Percentiles rank a stretch among this genome's conserved stretches.
Evolutionary conservation across 1,140 invertebrate genomes (phyloP).

Genomic region (Centruroides sculpturatus): DNA sequence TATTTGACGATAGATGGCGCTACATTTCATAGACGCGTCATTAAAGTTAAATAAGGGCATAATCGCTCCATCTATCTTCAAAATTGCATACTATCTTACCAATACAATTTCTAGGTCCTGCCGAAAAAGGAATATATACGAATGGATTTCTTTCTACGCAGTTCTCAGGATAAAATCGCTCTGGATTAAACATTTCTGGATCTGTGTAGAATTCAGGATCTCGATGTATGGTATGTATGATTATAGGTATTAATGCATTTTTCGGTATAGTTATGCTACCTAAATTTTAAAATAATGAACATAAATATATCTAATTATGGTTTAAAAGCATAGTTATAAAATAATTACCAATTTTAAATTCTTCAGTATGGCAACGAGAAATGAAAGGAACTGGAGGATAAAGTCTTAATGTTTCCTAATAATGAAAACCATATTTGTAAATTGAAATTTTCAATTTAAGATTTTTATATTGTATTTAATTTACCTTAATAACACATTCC

Average conservation of each 20-base stretch:
- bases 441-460: conserved; percentile 15
- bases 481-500: conserved; percentile 52
- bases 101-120: conserved; percentile 31
- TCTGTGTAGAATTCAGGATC: conserved; percentile 30
- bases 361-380: conserved; percentile 31
- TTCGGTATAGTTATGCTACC: conserved; percentile 26
- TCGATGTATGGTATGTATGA: conserved; percentile 9
- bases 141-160: conserved; percentile 32
- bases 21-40: too few relatives aligned
- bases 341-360: too few relatives aligned
- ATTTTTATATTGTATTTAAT: conserved; percentile 43
- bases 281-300: conserved; percentile 20
- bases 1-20: not conserved
- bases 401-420: conserved; percentile 40
- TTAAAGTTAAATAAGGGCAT: too few relatives aligned
- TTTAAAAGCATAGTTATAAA: conserved; percentile 27
- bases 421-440: not conserved
- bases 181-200: conserved; percentile 36
- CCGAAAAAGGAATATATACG: conserved; percentile 26
- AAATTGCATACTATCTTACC: not conserved
- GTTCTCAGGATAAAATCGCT: conserved; percentile 31
- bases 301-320: conserved; percentile 29
- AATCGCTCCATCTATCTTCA: too few relatives aligned
- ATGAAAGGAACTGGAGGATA: conserved; percentile 28
- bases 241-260: conserved; percentile 19